A percentile compares a stretch with the other conserved stretches of the same genome.
phyloP scores from a whole-genome alignment of 53 echinoderm and acorn worm species.

The Paracentrotus lividus region DNA sequence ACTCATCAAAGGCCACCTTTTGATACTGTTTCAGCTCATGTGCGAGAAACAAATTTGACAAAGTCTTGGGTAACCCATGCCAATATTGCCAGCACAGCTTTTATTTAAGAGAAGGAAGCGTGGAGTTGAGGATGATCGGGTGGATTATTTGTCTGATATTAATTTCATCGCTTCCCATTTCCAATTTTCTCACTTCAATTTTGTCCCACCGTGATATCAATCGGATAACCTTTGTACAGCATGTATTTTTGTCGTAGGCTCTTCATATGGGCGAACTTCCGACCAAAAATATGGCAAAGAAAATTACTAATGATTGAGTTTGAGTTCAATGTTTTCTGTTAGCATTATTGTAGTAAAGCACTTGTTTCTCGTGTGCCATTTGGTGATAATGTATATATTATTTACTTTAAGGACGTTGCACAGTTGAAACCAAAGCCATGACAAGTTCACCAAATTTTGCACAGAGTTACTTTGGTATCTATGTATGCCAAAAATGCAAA shows the following conservation, averaged over 20 bases:
- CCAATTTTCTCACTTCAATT: not conserved
- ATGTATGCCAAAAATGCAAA: too few relatives aligned
- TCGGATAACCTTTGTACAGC: not conserved
- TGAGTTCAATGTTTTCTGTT: too few relatives aligned
- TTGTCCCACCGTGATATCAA: not conserved
- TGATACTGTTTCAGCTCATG: slow-evolving; percentile 3
- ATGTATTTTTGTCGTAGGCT: not conserved
- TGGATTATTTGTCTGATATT: not conserved
- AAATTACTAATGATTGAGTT: not conserved
- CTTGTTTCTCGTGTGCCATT: too few relatives aligned
- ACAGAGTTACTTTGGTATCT: too few relatives aligned
- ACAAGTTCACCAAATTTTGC: too few relatives aligned
- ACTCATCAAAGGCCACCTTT: slow-evolving; percentile 9
- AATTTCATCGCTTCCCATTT: slow-evolving; percentile 21
- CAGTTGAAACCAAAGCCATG: too few relatives aligned
- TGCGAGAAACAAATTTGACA: slow-evolving; percentile 33
- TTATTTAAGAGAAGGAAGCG: not conserved
- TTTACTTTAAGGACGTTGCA: too few relatives aligned
- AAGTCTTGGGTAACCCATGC: not conserved
- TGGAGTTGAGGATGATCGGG: not conserved
- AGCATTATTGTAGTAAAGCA: too few relatives aligned
- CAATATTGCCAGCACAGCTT: slow-evolving; percentile 5
- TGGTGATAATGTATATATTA: too few relatives aligned
- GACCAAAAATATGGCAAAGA: not conserved
- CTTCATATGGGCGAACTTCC: not conserved